Conservation (phyloP, 2,797 vertebrate species). For the Staurois parvus region DNA sequence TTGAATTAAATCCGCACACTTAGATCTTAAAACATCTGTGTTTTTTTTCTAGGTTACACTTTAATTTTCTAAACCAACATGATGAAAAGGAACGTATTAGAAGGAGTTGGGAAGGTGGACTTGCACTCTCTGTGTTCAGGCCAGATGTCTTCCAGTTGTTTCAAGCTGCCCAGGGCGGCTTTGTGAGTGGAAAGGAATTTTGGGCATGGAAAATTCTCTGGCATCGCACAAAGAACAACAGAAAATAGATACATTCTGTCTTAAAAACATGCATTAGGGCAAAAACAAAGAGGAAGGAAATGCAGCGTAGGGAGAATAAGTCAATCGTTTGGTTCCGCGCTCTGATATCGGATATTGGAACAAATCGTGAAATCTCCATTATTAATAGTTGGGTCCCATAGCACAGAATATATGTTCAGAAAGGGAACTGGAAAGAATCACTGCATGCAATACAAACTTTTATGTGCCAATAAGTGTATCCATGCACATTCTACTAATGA, state of each 20-base stretch:
- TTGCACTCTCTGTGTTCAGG: constrained; percentile 26
- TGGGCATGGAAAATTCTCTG: constrained; percentile 56
- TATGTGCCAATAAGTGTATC: neutral
- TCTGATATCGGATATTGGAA: constrained; percentile 36
- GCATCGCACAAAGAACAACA: constrained; percentile 56
- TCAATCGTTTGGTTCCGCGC: constrained; percentile 44
- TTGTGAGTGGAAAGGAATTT: constrained; percentile 53
- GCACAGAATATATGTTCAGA: constrained; percentile 13
- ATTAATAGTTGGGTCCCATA: constrained; percentile 29
- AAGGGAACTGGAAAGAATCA: neutral
- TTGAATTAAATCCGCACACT: constrained; percentile 62
- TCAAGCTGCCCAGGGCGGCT: constrained; percentile 34
- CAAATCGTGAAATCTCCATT: constrained; percentile 41
- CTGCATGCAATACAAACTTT: neutral
- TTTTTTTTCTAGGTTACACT: constrained; percentile 63
- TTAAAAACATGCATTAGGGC: constrained; percentile 48
- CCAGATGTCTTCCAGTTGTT: constrained; percentile 46
- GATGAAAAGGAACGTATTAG: constrained; percentile 60
- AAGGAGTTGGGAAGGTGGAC: constrained; percentile 33
- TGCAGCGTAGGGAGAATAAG: constrained; percentile 14
- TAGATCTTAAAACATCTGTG: constrained; percentile 63
- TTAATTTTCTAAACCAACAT: constrained; percentile 63
- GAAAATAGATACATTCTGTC: constrained; percentile 60
- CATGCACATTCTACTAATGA: neutral
- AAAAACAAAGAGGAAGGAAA: constrained; percentile 45